Percentiles rank a stretch among this genome's conserved stretches.
These are phyloP conservation scores for Myotis myotis DNA, from an alignment of 2,797 vertebrate genomes.

Conservation along the genomic window DNA sequence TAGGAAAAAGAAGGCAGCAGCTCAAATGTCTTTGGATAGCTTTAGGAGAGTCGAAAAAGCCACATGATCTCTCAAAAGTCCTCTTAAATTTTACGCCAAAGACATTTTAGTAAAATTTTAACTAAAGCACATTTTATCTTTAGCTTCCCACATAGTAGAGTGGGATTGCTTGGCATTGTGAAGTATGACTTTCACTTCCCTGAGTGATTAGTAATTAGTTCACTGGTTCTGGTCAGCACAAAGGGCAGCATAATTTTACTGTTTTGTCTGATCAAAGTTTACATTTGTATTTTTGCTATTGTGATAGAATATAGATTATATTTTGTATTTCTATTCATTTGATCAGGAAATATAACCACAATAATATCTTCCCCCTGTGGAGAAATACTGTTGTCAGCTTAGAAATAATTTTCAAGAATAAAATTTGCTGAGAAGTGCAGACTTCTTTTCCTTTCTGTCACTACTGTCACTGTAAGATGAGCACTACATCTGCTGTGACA, in stretches of 20 bases:
- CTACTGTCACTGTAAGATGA: background rate
- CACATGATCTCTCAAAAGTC: background rate
- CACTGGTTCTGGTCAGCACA: background rate
- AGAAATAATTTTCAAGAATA: background rate
- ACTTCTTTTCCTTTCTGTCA: background rate
- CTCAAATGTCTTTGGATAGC: background rate
- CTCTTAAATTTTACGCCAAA: background rate
- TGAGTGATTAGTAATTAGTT: background rate
- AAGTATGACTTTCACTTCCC: background rate
- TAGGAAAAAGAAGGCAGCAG: background rate
- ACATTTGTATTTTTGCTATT: slow-evolving; percentile 7
- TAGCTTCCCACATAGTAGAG: too few species aligned
- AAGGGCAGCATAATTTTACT: background rate
- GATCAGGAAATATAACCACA: background rate
- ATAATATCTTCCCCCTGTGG: background rate
- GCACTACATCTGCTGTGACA: background rate
- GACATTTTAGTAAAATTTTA: background rate
- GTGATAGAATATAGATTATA: background rate
- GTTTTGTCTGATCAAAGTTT: background rate
- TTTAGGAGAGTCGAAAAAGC: background rate
- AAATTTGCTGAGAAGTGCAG: background rate
- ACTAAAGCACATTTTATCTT: background rate
- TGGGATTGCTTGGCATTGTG: background rate
- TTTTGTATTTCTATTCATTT: slow-evolving; percentile 36
- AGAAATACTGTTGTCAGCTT: background rate